Evolutionary conservation across 2,113 vertebrate species (phyloP), one percentile per base, ranked within the genome.

Genomic region (Rhinoderma darwinii): DNA sequence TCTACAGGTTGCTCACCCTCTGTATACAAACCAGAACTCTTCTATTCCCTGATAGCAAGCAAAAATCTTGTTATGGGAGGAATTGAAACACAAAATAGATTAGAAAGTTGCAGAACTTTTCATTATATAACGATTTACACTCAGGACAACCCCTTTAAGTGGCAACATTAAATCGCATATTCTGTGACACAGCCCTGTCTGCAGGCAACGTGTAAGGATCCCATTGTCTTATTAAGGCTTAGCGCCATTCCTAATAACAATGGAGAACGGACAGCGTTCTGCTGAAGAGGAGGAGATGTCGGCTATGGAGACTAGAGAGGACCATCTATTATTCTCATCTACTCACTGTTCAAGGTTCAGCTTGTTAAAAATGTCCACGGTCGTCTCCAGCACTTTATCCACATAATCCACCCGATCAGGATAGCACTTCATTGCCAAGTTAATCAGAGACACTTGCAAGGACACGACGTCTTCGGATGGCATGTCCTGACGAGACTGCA

Each of bases 391-490:
- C 86, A 99, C 98, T 89, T 98, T 99, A 90, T 99, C 98, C 15
- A 99, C 97, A 74, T 99, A 99, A 91, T 99, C 98, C n/a, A 99
- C 98, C 7, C 98, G 96, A 18, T 99, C 97, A 0, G 98, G 98
- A 91, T 99, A 99, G 90, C 98, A 99, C 86, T 99, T 99, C 97
- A 99, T 99, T 22, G 98, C 98, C 90, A 99, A 90, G 89, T 99
- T 99, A 90, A 99, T 99, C 88, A 99, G 98, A 41, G 98, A 99
- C 74, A 99, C 98, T 95, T 99, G 98, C 72, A 99, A 93, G 47
- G 98, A 99, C 7, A 99, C 97, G 39, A 99, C 97, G 79, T 99
- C 98, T 89, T 99, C 98, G 2, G 98, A 99, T 0, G 98, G 98
- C 98, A 99, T 99, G 89, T 99, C 98, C 92, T 99, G 97, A 50